A percentile compares a stretch with the other conserved stretches of the same genome.
Conservation (phyloP, 2,888 invertebrate species). For the Ectobius pallidus region DNA sequence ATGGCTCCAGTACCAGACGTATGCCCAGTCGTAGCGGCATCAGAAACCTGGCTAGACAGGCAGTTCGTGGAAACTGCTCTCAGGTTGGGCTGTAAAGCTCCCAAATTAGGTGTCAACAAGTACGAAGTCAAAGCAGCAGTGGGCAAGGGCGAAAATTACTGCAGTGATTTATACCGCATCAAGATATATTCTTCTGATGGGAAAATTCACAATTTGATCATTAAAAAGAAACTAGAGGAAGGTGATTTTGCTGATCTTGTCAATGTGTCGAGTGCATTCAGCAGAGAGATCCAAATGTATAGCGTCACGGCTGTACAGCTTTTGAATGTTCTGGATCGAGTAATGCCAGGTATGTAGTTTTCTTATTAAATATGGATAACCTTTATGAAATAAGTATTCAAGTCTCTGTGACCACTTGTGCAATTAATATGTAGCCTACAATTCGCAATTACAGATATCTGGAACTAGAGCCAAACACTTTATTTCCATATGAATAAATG, state of each 20-base stretch:
- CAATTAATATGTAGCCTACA: too few relatives aligned
- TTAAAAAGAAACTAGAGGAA: not conserved
- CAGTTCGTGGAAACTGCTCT: not conserved
- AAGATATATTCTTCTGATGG: not conserved
- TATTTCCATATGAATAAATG: too few relatives aligned
- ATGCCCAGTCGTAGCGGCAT: too few relatives aligned
- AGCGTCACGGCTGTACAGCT: not conserved
- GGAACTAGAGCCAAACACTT: too few relatives aligned
- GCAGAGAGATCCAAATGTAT: not conserved
- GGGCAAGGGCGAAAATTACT: slow-evolving; percentile 10
- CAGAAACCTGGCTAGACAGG: not conserved
- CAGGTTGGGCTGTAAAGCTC: not conserved
- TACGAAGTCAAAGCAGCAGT: slow-evolving; percentile 10
- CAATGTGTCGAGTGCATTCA: not conserved
- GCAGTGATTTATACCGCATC: not conserved
- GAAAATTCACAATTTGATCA: not conserved
- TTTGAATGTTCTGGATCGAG: not conserved
- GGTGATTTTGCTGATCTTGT: not conserved
- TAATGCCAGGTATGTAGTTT: not conserved
- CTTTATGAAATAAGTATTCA: too few relatives aligned
- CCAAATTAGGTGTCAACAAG: not conserved
- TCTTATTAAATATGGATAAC: not conserved
- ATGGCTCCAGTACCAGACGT: not conserved
- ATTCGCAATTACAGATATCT: too few relatives aligned
- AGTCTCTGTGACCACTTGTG: too few relatives aligned